These are phyloP conservation scores for Carapus acus DNA, from an alignment of 2,797 vertebrate species.

Conservation along the genomic window DNA sequence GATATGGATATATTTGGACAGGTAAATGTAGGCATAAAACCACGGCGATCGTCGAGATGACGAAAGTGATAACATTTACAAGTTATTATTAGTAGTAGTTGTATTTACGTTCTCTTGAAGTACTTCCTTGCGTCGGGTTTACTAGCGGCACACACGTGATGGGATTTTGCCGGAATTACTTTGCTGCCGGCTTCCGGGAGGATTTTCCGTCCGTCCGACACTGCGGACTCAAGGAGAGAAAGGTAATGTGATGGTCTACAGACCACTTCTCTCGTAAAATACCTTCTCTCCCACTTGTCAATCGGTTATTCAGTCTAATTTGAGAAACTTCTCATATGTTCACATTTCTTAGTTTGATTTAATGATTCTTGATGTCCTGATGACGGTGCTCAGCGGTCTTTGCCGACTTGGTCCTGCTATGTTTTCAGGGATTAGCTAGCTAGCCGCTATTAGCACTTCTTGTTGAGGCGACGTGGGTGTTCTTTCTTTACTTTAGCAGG, in stretches of 20 bases:
- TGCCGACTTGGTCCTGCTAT: slow-evolving; percentile 47
- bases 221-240: slow-evolving; percentile 90
- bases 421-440: slow-evolving; percentile 66
- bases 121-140: too few relatives aligned
- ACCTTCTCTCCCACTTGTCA: slow-evolving; percentile 30
- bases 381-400: slow-evolving; percentile 46
- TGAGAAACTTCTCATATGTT: too few relatives aligned
- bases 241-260: slow-evolving; percentile 71
- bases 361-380: neutral
- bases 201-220: slow-evolving; percentile 87
- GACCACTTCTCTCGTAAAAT: slow-evolving; percentile 27
- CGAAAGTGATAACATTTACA: too few relatives aligned
- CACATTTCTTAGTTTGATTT: neutral
- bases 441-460: slow-evolving; percentile 51
- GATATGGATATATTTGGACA: too few relatives aligned
- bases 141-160: too few relatives aligned
- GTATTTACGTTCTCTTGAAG: too few relatives aligned
- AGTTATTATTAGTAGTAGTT: too few relatives aligned
- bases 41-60: too few relatives aligned
- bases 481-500: slow-evolving; percentile 57
- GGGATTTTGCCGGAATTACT: slow-evolving; percentile 70
- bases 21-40: too few relatives aligned
- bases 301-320: slow-evolving; percentile 6
- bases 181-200: slow-evolving; percentile 82
- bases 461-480: slow-evolving; percentile 63